Evolutionary conservation across 2,797 vertebrate genomes (phyloP).

Genomic region (Falco rusticolus): DNA sequence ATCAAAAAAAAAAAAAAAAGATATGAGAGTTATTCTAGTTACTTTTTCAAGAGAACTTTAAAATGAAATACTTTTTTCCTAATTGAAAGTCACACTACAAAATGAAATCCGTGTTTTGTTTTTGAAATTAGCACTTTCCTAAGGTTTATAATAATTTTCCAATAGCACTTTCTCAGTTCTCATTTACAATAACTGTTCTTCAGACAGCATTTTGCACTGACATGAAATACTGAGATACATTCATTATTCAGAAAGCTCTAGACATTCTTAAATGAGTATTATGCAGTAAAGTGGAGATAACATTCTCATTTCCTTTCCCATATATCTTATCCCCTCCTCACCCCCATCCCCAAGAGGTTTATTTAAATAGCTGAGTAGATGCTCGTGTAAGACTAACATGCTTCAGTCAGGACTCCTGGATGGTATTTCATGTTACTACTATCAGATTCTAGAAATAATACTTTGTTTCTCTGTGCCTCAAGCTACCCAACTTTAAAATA

Average conservation of each 20-base stretch:
- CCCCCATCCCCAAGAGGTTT: not conserved
- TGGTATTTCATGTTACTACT: not conserved
- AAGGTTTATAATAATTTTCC: slow-evolving; percentile 5
- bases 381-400: not conserved
- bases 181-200: not conserved
- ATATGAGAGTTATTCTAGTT: not conserved
- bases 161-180: not conserved
- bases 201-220: not conserved
- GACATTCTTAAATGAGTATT: slow-evolving; percentile 17
- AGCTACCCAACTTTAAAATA: not conserved
- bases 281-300: slow-evolving; percentile 1
- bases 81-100: slow-evolving; percentile 14
- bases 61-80: slow-evolving; percentile 11
- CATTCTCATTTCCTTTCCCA: slow-evolving; percentile 8
- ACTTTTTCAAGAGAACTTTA: slow-evolving; percentile 25
- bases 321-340: not conserved
- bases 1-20: slow-evolving; percentile 18
- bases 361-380: not conserved
- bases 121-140: slow-evolving; percentile 44
- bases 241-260: slow-evolving; percentile 4
- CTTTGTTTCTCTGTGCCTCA: not conserved
- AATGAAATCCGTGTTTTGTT: not conserved
- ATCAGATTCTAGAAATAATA: not conserved
- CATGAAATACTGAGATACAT: not conserved
- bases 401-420: not conserved